phyloP scores from a whole-genome alignment of 2,888 invertebrate species.

The Heliconius charithonia region DNA sequence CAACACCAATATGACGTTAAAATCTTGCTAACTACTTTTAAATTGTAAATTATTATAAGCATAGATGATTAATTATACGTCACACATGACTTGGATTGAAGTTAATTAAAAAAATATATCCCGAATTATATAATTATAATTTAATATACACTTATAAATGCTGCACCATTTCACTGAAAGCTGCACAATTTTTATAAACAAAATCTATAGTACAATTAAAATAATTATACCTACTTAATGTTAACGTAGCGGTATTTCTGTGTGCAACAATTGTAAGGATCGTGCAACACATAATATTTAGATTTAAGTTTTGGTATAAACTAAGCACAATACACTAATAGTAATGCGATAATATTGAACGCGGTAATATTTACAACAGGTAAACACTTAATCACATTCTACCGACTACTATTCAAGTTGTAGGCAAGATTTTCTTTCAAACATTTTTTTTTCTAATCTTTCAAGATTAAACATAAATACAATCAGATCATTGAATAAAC shows the following conservation, averaged over 20 bases:
- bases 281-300: not conserved
- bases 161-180: not conserved
- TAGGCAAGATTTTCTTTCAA: slow-evolving; percentile 27
- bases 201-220: not conserved
- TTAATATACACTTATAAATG: slow-evolving; percentile 17
- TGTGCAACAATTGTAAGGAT: not conserved
- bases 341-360: slow-evolving; percentile 14
- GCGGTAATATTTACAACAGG: slow-evolving; percentile 10
- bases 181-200: slow-evolving; percentile 4
- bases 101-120: slow-evolving; percentile 24
- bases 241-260: not conserved
- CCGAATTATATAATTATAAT: slow-evolving; percentile 8
- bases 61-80: slow-evolving; percentile 30
- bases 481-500: slow-evolving; percentile 32
- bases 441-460: too few species aligned
- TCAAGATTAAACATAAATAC: slow-evolving; percentile 22
- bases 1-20: slow-evolving; percentile 27
- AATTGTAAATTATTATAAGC: slow-evolving; percentile 18
- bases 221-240: not conserved
- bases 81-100: slow-evolving; percentile 6
- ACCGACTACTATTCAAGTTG: slow-evolving; percentile 7
- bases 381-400: slow-evolving; percentile 17
- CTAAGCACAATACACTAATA: slow-evolving; percentile 1
- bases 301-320: not conserved
- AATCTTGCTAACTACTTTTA: slow-evolving; percentile 17